These are phyloP conservation scores for Lymantria dispar DNA, from an alignment of 2,888 invertebrate genomes.

Conservation along the genomic window DNA sequence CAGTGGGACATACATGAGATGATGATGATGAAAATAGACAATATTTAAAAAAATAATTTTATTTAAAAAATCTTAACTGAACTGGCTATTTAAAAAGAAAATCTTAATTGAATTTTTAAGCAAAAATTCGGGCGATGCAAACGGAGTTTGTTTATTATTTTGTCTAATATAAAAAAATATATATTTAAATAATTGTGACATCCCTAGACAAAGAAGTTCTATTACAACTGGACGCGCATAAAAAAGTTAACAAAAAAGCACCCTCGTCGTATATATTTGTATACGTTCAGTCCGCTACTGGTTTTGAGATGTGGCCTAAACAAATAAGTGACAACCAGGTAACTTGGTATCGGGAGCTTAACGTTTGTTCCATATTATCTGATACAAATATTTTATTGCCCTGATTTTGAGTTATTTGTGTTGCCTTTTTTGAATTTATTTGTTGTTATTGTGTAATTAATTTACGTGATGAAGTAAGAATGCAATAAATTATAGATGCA, in stretches of 20 bases:
- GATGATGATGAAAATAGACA: too few species aligned
- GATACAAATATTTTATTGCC: constrained; percentile 62
- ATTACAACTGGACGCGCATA: constrained; percentile 68
- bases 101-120: too few species aligned
- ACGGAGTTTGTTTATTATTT: background rate
- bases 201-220: constrained; percentile 56
- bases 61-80: too few species aligned
- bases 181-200: constrained; percentile 29
- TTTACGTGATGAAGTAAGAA: too few species aligned
- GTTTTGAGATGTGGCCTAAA: constrained; percentile 78
- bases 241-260: constrained; percentile 73
- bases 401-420: constrained; percentile 4
- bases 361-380: constrained; percentile 77
- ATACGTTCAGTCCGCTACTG: constrained; percentile 74
- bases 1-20: too few species aligned
- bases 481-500: too few species aligned
- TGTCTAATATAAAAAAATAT: background rate
- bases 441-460: background rate
- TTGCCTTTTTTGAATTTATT: background rate
- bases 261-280: constrained; percentile 56
- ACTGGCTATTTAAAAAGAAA: too few species aligned
- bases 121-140: too few species aligned
- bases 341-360: constrained; percentile 66
- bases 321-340: constrained; percentile 79
- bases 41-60: too few species aligned